A percentile compares a stretch with the other conserved stretches of the same genome.
Conservation (phyloP, 92 coral and sea anemone genomes). For the Ricordea florida region DNA sequence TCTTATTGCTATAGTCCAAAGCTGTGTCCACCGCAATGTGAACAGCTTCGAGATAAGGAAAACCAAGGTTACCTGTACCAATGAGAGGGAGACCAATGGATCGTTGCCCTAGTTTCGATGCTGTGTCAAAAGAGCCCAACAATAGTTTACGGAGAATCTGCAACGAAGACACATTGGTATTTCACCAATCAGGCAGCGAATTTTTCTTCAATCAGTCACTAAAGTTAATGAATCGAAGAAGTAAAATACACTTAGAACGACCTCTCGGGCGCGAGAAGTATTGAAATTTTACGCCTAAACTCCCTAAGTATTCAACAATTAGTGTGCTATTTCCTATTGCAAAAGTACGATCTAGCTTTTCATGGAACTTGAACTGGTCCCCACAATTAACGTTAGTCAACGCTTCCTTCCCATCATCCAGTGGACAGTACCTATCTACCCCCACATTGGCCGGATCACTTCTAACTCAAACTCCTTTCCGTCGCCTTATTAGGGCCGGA, state of each 20-base stretch:
- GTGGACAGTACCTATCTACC: no score
- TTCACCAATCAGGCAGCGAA: no score
- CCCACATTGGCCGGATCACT: no score
- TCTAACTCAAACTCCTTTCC: no score
- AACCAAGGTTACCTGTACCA: constrained; percentile 23
- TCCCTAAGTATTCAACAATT: background rate
- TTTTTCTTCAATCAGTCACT: no score
- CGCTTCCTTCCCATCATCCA: no score
- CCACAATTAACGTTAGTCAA: background rate
- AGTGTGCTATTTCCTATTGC: no score
- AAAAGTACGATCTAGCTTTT: no score
- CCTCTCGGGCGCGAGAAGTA: background rate
- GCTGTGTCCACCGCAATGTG: constrained; percentile 14
- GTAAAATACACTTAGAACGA: background rate
- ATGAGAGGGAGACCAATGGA: constrained; percentile 27
- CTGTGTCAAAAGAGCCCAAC: constrained; percentile 7
- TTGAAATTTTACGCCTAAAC: background rate
- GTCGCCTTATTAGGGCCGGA: no score
- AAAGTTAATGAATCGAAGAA: no score
- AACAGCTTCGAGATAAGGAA: background rate
- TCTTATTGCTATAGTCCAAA: background rate
- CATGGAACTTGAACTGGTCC: no score
- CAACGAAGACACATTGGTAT: no score
- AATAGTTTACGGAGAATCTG: constrained; percentile 41
- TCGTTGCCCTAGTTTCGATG: background rate